These are phyloP conservation scores for Acromyrmex heyeri DNA, from an alignment of 1,140 invertebrate species.

Conservation along the genomic window DNA sequence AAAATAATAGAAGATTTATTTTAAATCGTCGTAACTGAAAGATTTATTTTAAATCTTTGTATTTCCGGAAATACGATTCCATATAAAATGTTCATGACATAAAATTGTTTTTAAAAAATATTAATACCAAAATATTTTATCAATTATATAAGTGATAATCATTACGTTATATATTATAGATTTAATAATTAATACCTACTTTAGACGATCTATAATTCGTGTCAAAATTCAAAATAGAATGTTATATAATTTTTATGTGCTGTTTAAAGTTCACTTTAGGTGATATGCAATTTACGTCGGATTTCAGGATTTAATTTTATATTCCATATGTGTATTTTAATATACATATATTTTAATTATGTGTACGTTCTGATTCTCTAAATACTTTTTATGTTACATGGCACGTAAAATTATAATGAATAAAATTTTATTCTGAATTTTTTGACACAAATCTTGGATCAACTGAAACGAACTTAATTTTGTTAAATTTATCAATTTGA, in stretches of 20 bases:
- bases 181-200: background rate
- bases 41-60: slow-evolving; percentile 7
- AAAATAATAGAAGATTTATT: slow-evolving; percentile 5
- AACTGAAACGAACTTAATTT: background rate
- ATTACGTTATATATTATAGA: background rate
- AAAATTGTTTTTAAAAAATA: background rate
- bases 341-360: slow-evolving; percentile 1
- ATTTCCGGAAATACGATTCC: background rate
- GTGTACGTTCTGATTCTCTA: background rate
- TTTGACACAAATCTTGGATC: background rate
- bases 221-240: background rate
- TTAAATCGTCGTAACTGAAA: slow-evolving; percentile 21
- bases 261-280: background rate
- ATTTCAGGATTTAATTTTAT: slow-evolving; percentile 13
- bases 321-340: background rate
- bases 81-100: background rate
- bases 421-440: background rate
- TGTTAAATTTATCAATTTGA: background rate
- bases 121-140: slow-evolving; percentile 7
- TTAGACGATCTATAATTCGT: background rate
- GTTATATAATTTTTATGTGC: slow-evolving; percentile 8
- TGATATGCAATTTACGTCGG: background rate
- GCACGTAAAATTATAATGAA: background rate
- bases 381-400: background rate
- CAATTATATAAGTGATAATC: background rate